Percentiles rank a stretch among this genome's conserved stretches.
Evolutionary conservation across 2,888 invertebrate genomes (phyloP).

Genomic region (Drosophila paranaensis): DNA sequence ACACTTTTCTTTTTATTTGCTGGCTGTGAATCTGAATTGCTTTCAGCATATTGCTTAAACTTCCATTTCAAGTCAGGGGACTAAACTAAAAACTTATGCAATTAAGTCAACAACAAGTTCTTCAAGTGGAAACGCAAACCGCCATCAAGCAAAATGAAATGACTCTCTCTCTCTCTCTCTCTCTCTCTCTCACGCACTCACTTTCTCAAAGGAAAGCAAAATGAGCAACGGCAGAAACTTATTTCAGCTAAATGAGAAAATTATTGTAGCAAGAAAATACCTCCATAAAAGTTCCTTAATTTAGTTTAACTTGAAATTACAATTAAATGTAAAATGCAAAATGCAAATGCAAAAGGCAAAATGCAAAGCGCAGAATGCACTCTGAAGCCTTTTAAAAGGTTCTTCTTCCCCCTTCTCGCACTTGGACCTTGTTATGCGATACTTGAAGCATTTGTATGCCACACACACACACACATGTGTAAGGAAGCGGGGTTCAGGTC

Average conservation of each 20-base stretch:
- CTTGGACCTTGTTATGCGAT: constrained; percentile 47
- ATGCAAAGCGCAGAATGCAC: constrained; percentile 32
- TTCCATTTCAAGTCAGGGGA: constrained; percentile 36
- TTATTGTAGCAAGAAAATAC: constrained; percentile 44
- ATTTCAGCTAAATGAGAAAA: constrained; percentile 51
- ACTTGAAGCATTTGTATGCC: constrained; percentile 38
- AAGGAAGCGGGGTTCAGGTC: constrained; percentile 4
- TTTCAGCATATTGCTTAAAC: constrained; percentile 46
- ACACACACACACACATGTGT: neutral
- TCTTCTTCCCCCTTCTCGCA: constrained; percentile 1
- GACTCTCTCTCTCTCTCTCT: constrained; percentile 6
- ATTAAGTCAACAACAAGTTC: constrained; percentile 55
- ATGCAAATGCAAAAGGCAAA: constrained; percentile 3
- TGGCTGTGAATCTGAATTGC: constrained; percentile 38
- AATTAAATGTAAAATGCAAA: constrained; percentile 60
- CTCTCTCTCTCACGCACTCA: too few relatives aligned
- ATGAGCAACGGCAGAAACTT: constrained; percentile 44
- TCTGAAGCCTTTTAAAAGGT: constrained; percentile 54
- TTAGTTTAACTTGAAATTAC: constrained; percentile 59
- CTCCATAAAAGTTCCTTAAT: constrained; percentile 29
- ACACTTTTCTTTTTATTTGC: neutral
- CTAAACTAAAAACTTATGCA: constrained; percentile 60
- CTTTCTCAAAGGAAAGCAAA: constrained; percentile 7
- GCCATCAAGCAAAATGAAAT: constrained; percentile 49
- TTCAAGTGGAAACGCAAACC: constrained; percentile 54